Evolutionary conservation across 2,888 invertebrate species (phyloP).

Genomic region (Lissocephala sabroskyi): DNA sequence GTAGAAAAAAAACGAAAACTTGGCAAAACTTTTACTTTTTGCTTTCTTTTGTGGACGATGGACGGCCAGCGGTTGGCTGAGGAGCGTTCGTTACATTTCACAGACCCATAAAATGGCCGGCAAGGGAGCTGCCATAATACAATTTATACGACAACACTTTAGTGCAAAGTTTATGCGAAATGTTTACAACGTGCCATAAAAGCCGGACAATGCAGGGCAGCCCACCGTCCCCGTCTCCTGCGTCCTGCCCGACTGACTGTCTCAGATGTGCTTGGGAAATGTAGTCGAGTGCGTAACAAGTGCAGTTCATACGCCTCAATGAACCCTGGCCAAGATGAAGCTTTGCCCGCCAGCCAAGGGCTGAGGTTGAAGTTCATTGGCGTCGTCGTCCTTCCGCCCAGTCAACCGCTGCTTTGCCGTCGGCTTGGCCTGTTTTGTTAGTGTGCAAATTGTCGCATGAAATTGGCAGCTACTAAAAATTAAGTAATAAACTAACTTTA

Average conservation of each 20-base stretch:
- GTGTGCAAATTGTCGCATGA: constrained; percentile 46
- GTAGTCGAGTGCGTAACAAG: constrained; percentile 52
- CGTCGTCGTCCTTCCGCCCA: no score
- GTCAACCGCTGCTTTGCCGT: background rate
- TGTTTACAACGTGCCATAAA: constrained; percentile 62
- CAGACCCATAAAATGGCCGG: constrained; percentile 41
- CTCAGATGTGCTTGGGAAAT: constrained; percentile 41
- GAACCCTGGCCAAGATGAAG: constrained; percentile 11
- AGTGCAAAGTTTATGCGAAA: constrained; percentile 62
- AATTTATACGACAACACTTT: constrained; percentile 65
- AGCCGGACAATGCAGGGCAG: constrained; percentile 47
- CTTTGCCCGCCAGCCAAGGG: background rate
- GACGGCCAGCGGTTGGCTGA: background rate
- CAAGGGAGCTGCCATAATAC: constrained; percentile 62
- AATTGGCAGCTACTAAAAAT: constrained; percentile 63
- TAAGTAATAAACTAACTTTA: constrained; percentile 56
- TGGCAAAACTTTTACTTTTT: constrained; percentile 32
- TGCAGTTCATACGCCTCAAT: constrained; percentile 27
- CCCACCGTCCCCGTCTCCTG: no score
- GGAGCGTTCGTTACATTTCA: background rate
- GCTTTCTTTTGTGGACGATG: constrained; percentile 25
- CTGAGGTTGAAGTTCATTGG: constrained; percentile 20
- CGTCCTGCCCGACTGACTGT: constrained; percentile 7
- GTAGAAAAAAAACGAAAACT: constrained; percentile 5
- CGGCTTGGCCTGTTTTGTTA: constrained; percentile 2